Evolutionary conservation across 2,113 vertebrate species (phyloP), one percentile per base, ranked within the genome.

Genomic region (Scolopax mira): DNA sequence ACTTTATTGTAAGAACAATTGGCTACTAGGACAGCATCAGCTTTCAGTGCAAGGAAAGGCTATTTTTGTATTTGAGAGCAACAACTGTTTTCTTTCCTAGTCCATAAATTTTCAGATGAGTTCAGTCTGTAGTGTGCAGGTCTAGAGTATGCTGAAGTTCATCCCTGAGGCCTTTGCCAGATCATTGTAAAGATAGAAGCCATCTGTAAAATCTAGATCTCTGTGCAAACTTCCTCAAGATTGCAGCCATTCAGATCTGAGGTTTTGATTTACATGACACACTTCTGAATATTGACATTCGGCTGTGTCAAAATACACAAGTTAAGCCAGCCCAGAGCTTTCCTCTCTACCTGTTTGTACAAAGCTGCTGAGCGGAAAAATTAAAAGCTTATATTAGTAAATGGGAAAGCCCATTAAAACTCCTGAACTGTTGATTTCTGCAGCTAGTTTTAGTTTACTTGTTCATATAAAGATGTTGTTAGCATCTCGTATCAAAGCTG

Each of bases 261-360:
- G 65, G 48, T 73, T 95, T 87, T 92, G 72, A 90, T 90, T 90
- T 90, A 86, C 66, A 86, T 90, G 81, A 81, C 85, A 92, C 78
- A 13, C 61, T 96, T 90, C 75, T 88, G 77, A 86, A 66, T 96
- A 91, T 81, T 90, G 80, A 85, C 90, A 95, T 89, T 94, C 93
- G 92, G n/a, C 69, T 96, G 22, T 81, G 73, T 90, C 79, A 94
- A 72, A 91, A 90, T 88, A 71, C 44, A 90, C 69, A 80, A 86
- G 62, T 91, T 70, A 95, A 95, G 69, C 82, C 75, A 90, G 65
- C 44, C 30, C 52, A 84, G 85, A 93, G 77, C 80, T 79, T 95
- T 95, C 77, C 75, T 96, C 82, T 88, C 92, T 83, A 94, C 90
- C 88, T 96, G 92, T 94, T 96, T 92, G 80, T 58, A 84, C 48